Evolutionary conservation across 1,140 invertebrate species (phyloP).

Genomic region (Platyscapa corneri): DNA sequence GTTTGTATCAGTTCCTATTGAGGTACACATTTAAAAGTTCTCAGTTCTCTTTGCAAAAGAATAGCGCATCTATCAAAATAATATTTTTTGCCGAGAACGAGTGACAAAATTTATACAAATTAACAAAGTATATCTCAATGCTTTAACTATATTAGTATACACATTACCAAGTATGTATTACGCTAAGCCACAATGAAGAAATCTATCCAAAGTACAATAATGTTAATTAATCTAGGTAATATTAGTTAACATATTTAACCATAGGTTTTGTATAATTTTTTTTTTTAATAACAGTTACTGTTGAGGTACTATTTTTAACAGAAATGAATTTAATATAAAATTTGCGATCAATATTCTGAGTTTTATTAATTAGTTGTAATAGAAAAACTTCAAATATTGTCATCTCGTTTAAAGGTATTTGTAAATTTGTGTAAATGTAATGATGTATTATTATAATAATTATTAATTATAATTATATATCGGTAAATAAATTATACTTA

Average conservation of each 20-base stretch:
- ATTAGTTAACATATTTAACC: background rate
- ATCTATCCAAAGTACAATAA: constrained; percentile 29
- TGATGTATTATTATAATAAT: constrained; percentile 64
- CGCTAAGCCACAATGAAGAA: constrained; percentile 2
- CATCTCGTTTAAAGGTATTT: constrained; percentile 68
- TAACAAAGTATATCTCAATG: constrained; percentile 21
- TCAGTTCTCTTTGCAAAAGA: constrained; percentile 54
- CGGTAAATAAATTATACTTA: constrained; percentile 61
- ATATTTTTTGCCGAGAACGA: constrained; percentile 39
- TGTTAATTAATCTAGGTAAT: constrained; percentile 20
- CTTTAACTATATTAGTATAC: constrained; percentile 26
- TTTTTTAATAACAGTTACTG: background rate
- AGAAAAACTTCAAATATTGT: constrained; percentile 48
- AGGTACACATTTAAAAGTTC: constrained; percentile 54
- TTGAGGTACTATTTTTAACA: background rate
- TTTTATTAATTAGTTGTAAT: constrained; percentile 27
- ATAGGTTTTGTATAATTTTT: background rate
- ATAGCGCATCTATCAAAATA: too few species aligned
- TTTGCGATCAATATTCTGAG: constrained; percentile 2
- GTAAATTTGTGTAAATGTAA: constrained; percentile 72
- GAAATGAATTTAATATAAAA: constrained; percentile 33
- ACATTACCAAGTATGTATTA: constrained; percentile 14
- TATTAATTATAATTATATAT: constrained; percentile 49
- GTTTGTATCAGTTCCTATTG: constrained; percentile 63
- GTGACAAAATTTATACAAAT: constrained; percentile 43